Conservation (phyloP, 1,140 invertebrate species). For the Pogonognathellus flavescens region DNA sequence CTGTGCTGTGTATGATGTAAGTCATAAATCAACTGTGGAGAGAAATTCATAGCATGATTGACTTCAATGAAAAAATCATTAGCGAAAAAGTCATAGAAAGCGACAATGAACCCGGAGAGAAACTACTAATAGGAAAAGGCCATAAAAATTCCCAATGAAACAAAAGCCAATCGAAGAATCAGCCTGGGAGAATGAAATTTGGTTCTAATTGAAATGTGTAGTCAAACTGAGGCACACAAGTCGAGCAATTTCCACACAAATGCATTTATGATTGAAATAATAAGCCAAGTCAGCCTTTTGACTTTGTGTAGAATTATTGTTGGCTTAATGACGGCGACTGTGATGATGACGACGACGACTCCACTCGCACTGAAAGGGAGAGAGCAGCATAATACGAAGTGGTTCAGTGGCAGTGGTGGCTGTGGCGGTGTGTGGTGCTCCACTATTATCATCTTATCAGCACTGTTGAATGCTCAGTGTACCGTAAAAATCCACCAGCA, state of each 20-base stretch:
- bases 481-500: constrained; percentile 31
- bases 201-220: neutral
- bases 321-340: too few relatives aligned
- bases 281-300: constrained; percentile 46
- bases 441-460: constrained; percentile 21
- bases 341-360: too few relatives aligned
- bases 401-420: neutral
- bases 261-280: constrained; percentile 47
- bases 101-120: constrained; percentile 10
- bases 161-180: constrained; percentile 18
- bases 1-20: neutral
- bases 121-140: neutral
- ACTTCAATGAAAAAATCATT: constrained; percentile 49
- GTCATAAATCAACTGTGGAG: constrained; percentile 41
- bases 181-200: constrained; percentile 10
- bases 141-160: constrained; percentile 34
- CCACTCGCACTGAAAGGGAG: too few relatives aligned
- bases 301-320: neutral
- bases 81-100: constrained; percentile 16
- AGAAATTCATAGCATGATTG: constrained; percentile 39
- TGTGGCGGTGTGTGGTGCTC: neutral
- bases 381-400: too few relatives aligned
- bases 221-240: neutral
- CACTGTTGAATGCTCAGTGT: constrained; percentile 34
- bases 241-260: constrained; percentile 24